Base-by-base conservation (phyloP, 2,888 invertebrate genomes). In the Thelaira solivaga region DNA sequence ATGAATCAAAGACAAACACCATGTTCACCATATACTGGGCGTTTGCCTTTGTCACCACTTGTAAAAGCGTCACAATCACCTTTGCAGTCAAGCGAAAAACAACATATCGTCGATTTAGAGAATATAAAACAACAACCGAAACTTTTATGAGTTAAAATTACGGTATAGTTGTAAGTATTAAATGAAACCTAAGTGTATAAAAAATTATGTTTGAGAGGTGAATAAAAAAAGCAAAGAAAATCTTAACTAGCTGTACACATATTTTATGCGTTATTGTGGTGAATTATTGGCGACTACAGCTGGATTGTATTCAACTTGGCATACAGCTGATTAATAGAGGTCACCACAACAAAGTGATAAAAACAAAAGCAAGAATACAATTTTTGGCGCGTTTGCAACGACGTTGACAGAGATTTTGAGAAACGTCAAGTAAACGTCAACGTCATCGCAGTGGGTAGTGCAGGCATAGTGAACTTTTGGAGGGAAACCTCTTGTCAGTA, bases 111-210 rank as follows among this genome's bases (percentile, higher is more conserved):
- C 11, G 84, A 88, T 72, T 80, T 88, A 59, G 87, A 88, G 59
- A 83, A 85, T 49, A 86, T 88, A 64, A 83, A 85, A 5, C 84
- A 85, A 64, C 85, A 87, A 80, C 88, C 88, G 1, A 88, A 88
- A 64, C 82, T 87, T 67, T 80, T 88, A 61, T 87, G 81, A 43
- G n/a, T 4, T 4, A 53, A 10, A 31, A 11, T 43, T n/a, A 31
- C 18, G 22, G 2, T 16, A 18, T 31, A 49, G 41, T 26, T 36
- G 76, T 67, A 47, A 61, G 76, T 72, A 67, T 10, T 16, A 16
- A 31, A 47, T 45, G 2, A 20, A 10, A 16, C 53, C 4, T 11
- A 18, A 13, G 49, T 13, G n/a, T 49, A 41, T 47, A 36, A 26
- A 57, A 49, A 16, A 24, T n/a, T n/a, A n/a, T n/a, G n/a, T n/a